Evolutionary conservation across 30 jellyfish, hydroid and myxozoan genomes (phyloP).

Genomic region (Aurelia coerulea): DNA sequence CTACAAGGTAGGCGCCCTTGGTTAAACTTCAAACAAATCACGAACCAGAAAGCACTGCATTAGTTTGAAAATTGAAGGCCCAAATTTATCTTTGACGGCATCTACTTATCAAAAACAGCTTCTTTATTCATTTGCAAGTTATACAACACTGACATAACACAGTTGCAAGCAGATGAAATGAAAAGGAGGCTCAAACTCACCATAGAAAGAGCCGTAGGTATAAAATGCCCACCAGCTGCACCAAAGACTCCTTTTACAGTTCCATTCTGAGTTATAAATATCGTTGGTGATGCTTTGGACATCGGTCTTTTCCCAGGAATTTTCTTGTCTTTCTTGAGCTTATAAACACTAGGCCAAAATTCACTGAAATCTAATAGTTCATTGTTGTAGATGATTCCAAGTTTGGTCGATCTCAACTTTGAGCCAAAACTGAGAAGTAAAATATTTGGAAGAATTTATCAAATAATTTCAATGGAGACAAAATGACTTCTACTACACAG

Average conservation of each 20-base stretch:
- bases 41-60: too few relatives aligned
- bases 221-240: slow-evolving; percentile 99
- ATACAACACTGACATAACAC: too few relatives aligned
- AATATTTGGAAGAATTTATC: background rate
- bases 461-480: too few relatives aligned
- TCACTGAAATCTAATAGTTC: slow-evolving; percentile 98
- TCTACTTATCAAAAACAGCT: too few relatives aligned
- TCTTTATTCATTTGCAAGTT: too few relatives aligned
- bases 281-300: slow-evolving; percentile 92
- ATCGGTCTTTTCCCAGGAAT: slow-evolving; percentile 96
- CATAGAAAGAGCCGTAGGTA: slow-evolving; percentile 89
- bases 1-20: too few relatives aligned
- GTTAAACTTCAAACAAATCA: too few relatives aligned
- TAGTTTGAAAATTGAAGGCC: too few relatives aligned
- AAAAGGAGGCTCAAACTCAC: slow-evolving; percentile 35
- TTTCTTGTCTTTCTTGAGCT: slow-evolving; percentile 78
- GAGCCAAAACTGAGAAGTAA: slow-evolving; percentile 91
- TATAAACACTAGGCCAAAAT: slow-evolving; percentile 96
- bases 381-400: slow-evolving; percentile 97
- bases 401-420: slow-evolving; percentile 73
- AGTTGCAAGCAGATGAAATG: too few relatives aligned
- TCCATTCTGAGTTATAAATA: slow-evolving; percentile 74
- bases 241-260: slow-evolving; percentile 92
- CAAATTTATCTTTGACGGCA: too few relatives aligned
- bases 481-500: too few relatives aligned